These are phyloP conservation scores for Alaudala cheleensis DNA, from an alignment of 2,113 vertebrate species.

Conservation along the genomic window DNA sequence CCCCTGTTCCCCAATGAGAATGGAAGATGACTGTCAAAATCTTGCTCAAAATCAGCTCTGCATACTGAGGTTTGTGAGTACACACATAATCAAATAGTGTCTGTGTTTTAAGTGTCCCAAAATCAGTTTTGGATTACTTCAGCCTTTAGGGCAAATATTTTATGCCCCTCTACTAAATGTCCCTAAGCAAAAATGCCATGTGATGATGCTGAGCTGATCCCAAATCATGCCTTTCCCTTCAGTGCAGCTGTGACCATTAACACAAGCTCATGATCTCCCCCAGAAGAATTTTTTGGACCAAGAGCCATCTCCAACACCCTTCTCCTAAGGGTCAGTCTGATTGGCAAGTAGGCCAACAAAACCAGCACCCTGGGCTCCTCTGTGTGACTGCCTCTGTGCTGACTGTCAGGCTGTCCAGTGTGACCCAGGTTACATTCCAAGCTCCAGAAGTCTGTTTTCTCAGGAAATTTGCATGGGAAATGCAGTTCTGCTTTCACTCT, in stretches of 20 bases:
- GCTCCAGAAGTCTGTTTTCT: neutral
- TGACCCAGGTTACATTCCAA: neutral
- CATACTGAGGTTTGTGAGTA: neutral
- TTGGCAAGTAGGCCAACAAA: neutral
- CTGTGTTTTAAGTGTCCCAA: neutral
- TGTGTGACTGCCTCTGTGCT: neutral
- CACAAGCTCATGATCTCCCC: neutral
- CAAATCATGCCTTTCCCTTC: neutral
- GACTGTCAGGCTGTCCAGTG: neutral
- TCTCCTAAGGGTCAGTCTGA: neutral
- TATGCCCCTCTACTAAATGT: neutral
- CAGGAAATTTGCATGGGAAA: constrained; percentile 20
- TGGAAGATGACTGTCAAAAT: neutral
- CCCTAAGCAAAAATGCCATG: neutral
- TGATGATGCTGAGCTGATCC: neutral
- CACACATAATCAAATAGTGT: neutral
- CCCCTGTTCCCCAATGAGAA: fast-evolving
- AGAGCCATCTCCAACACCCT: neutral
- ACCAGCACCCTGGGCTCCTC: neutral
- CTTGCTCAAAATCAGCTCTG: neutral
- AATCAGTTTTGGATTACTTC: neutral
- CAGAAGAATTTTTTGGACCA: neutral
- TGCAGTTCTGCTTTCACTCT: neutral
- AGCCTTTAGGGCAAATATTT: neutral
- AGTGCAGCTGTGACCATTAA: neutral